Conservation (phyloP, 2,888 invertebrate genomes). For the Acanthosepion esculentum region DNA sequence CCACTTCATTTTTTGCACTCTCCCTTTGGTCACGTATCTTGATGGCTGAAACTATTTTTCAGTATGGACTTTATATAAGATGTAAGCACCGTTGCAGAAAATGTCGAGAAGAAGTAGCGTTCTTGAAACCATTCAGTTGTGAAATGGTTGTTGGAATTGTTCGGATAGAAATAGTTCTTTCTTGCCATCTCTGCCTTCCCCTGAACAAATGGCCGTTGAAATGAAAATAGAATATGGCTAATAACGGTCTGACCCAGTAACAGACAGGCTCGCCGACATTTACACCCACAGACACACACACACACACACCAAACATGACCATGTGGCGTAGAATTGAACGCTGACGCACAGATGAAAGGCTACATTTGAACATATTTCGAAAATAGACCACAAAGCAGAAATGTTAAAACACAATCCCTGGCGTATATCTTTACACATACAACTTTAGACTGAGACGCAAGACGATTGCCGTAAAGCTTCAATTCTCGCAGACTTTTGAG, state of each 20-base stretch:
- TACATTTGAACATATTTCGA: background rate
- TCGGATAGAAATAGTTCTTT: constrained; percentile 4
- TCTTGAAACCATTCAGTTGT: constrained; percentile 33
- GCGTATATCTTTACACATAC: too few species aligned
- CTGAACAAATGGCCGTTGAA: background rate
- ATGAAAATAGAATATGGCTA: constrained; percentile 22
- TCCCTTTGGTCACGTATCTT: background rate
- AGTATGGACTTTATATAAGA: background rate
- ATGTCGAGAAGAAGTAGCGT: constrained; percentile 15
- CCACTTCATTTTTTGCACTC: background rate
- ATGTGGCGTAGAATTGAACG: background rate
- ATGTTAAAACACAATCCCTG: too few species aligned
- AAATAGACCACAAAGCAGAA: background rate
- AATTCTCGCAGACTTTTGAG: too few species aligned
- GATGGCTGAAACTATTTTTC: background rate
- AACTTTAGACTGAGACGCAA: too few species aligned
- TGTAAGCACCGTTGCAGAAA: background rate
- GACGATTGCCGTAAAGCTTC: too few species aligned
- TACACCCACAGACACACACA: background rate
- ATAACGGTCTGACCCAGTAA: constrained; percentile 5
- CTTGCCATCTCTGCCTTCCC: background rate
- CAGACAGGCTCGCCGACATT: background rate
- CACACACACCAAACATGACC: background rate
- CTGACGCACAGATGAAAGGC: background rate
- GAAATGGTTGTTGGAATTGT: background rate